Evolutionary conservation across 2,797 vertebrate genomes (phyloP), one percentile per base, ranked within the genome.

Genomic region (Macropus fuliginosus): DNA sequence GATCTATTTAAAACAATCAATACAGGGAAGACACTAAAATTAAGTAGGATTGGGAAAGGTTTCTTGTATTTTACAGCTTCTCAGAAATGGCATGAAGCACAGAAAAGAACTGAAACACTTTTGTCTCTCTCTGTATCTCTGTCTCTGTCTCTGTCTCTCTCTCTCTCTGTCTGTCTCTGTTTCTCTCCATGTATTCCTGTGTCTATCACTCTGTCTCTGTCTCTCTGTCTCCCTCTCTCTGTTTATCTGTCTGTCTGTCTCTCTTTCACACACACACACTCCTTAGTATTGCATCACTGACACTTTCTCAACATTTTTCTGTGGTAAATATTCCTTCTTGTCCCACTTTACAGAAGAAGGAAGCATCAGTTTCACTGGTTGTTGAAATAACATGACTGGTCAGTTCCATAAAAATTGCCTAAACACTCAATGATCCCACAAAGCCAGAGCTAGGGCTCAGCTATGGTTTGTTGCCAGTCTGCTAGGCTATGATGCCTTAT

Each of bases 231-330:
- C 28, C 29, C 24, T 57, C 27, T 57, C 2, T 57, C 9, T 59
- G 28, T 59, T 10, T 59, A 12, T 62, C 52, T 52, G 46, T 81
- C 14, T 16, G 0, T 5, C 2, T 14, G 5, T 93, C 0, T 0
- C 1, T 28, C 0, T 28, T 0, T 12, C 16, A 40, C 14, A 74
- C 34, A n/a, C 62, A 74, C 14, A n/a, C 12, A 2, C n/a, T n/a
- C 16, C 16, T n/a, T 31, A 4, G 13, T 40, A 40, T 92, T 54
- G 27, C 34, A 50, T 34, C 21, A 4, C 59, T 50, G 2, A 18
- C 5, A 40, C 57, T 91, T 46, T 9, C 40, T 81, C 40, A 87
- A 40, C 27, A 50, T 87, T 27, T 27, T 18, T 24, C 46, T 87
- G 40, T 87, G 40, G 27, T 81, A 46, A 81, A 81, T 50, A 50